Evolutionary conservation across 2,888 invertebrate species (phyloP).

Genomic region (Drosophila borealis): DNA sequence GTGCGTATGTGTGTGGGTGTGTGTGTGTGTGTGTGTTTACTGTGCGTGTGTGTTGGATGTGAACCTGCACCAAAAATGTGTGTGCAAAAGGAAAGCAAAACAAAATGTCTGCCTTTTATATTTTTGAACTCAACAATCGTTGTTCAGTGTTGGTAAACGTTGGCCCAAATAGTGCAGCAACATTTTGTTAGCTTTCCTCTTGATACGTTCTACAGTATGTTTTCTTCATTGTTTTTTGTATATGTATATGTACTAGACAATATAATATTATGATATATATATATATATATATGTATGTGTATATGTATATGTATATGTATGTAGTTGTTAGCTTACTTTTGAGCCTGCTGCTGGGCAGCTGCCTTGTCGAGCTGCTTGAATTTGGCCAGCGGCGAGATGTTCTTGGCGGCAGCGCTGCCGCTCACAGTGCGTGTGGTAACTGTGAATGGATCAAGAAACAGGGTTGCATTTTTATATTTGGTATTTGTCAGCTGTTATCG

Average conservation of each 20-base stretch:
- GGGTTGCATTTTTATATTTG: background rate
- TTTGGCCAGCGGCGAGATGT: constrained; percentile 95
- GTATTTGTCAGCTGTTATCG: background rate
- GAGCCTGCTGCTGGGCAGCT: constrained; percentile 90
- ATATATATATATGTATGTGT: background rate
- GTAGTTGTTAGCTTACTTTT: constrained; percentile 88
- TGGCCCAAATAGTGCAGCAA: background rate
- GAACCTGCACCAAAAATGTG: constrained; percentile 38
- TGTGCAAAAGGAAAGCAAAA: constrained; percentile 32
- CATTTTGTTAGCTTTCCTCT: constrained; percentile 29
- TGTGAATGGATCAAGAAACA: constrained; percentile 29
- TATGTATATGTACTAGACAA: constrained; percentile 11
- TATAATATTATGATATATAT: background rate
- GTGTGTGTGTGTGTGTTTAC: constrained; percentile 7
- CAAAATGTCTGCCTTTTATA: background rate
- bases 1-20: constrained; percentile 9
- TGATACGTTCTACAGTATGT: constrained; percentile 6
- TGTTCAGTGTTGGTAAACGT: background rate
- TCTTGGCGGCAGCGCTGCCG: constrained; percentile 87
- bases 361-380: constrained; percentile 96
- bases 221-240: background rate
- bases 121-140: no score
- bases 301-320: background rate
- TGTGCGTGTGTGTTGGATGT: constrained; percentile 11
- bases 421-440: constrained; percentile 86